These are phyloP conservation scores for Epizoanthus ramosus DNA, from an alignment of 92 coral and sea anemone species.

Conservation along the genomic window DNA sequence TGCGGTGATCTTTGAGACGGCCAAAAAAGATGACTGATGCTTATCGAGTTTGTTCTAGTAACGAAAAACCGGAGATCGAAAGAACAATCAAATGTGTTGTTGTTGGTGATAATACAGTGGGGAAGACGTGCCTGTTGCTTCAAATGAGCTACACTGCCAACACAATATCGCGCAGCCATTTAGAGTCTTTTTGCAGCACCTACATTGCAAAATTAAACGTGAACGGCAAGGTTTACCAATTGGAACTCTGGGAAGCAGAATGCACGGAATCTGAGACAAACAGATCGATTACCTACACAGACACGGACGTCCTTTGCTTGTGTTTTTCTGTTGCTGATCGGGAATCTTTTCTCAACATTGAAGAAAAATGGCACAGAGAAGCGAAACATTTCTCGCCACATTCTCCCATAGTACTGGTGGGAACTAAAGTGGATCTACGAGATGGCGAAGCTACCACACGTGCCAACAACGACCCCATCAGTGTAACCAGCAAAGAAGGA, in stretches of 20 bases:
- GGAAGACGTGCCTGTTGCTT: slow-evolving; percentile 82
- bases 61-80: slow-evolving; percentile 71
- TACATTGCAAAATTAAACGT: slow-evolving; percentile 81
- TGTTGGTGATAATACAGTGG: slow-evolving; percentile 76
- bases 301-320: slow-evolving; percentile 79
- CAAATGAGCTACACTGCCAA: slow-evolving; percentile 88
- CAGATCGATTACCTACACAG: slow-evolving; percentile 56
- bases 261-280: slow-evolving; percentile 45
- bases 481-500: slow-evolving; percentile 71
- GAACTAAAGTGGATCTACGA: slow-evolving; percentile 82
- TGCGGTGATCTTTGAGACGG: no score
- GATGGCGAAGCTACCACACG: slow-evolving; percentile 65
- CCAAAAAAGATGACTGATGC: slow-evolving; percentile 73
- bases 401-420: slow-evolving; percentile 83
- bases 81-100: slow-evolving; percentile 72
- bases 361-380: slow-evolving; percentile 74
- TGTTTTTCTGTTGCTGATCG: slow-evolving; percentile 77
- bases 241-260: slow-evolving; percentile 84
- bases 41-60: slow-evolving; percentile 71
- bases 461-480: slow-evolving; percentile 55
- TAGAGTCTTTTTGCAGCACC: slow-evolving; percentile 74
- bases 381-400: slow-evolving; percentile 64
- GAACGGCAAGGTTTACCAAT: slow-evolving; percentile 78
- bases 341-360: slow-evolving; percentile 75
- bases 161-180: slow-evolving; percentile 76